phyloP scores from a whole-genome alignment of 2,113 vertebrate species.

The Ranitomeya variabilis region DNA sequence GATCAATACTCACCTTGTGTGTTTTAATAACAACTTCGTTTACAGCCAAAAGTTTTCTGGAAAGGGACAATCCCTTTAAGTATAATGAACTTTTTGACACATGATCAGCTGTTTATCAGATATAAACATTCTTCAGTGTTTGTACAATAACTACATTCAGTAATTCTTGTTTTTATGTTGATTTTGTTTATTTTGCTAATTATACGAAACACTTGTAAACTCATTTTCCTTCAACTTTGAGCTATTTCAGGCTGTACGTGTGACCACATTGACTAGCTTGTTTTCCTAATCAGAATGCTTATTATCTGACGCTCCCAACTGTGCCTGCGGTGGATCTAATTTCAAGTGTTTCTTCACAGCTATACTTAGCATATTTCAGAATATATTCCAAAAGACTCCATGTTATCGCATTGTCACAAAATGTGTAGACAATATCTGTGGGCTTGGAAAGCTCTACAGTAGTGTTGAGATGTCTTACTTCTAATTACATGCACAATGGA shows the following conservation, averaged over 20 bases:
- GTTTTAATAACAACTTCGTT: too few species aligned
- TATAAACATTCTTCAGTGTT: not conserved
- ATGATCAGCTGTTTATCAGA: not conserved
- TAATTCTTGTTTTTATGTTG: not conserved
- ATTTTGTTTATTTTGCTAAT: constrained; percentile 10
- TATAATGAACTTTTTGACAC: not conserved
- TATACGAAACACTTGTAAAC: constrained; percentile 5
- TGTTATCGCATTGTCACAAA: not conserved
- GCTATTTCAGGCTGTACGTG: not conserved
- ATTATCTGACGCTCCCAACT: not conserved
- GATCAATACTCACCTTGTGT: too few species aligned
- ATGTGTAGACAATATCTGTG: constrained; percentile 13
- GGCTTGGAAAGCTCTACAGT: not conserved
- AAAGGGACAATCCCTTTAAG: not conserved
- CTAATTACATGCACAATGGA: not conserved
- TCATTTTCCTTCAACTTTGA: not conserved
- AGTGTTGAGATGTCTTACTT: not conserved
- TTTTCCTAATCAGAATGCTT: constrained; percentile 19
- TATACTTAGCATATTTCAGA: not conserved
- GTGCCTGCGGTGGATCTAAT: constrained; percentile 2
- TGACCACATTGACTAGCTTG: constrained; percentile 14
- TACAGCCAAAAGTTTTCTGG: not conserved
- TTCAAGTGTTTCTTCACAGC: not conserved
- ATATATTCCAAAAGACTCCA: not conserved
- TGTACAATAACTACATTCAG: not conserved